Percentiles rank a stretch among this genome's conserved stretches.
Evolutionary conservation across 2,888 invertebrate genomes (phyloP).

Genomic region (Caenorhabditis plicata): DNA sequence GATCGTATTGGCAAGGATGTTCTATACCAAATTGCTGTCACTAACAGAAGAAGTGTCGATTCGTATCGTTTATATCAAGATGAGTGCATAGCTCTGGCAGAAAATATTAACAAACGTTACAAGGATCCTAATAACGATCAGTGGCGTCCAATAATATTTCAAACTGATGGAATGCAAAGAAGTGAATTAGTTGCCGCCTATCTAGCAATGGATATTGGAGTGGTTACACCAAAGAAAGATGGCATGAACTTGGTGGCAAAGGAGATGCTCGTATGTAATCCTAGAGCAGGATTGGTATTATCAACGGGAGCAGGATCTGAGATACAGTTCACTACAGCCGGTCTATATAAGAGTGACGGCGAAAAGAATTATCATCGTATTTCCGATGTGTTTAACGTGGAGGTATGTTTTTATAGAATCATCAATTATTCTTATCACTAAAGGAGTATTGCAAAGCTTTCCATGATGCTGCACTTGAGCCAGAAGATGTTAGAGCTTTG

Average conservation of each 20-base stretch:
- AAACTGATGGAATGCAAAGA: constrained; percentile 62
- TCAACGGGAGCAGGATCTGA: constrained; percentile 65
- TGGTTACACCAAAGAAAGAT: constrained; percentile 65
- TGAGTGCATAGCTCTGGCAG: constrained; percentile 60
- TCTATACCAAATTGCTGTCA: constrained; percentile 64
- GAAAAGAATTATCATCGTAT: constrained; percentile 61
- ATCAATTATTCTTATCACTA: not conserved
- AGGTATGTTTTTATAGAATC: constrained; percentile 32
- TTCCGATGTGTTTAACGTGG: constrained; percentile 54
- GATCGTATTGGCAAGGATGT: constrained; percentile 65
- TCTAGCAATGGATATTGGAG: constrained; percentile 66
- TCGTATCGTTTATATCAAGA: constrained; percentile 65
- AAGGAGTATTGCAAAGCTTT: constrained; percentile 47
- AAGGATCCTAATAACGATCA: constrained; percentile 36
- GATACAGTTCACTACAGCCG: constrained; percentile 63
- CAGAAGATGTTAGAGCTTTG: constrained; percentile 43
- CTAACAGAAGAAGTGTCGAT: constrained; percentile 64
- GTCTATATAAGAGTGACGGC: constrained; percentile 59
- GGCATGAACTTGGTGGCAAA: constrained; percentile 66
- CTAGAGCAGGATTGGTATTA: constrained; percentile 58
- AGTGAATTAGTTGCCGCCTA: constrained; percentile 62
- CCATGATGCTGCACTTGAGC: constrained; percentile 54
- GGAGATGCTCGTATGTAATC: constrained; percentile 65
- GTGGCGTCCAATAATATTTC: constrained; percentile 64
- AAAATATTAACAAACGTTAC: constrained; percentile 55